phyloP scores from a whole-genome alignment of 2,888 invertebrate genomes.

The Iselma pallidipennis region DNA sequence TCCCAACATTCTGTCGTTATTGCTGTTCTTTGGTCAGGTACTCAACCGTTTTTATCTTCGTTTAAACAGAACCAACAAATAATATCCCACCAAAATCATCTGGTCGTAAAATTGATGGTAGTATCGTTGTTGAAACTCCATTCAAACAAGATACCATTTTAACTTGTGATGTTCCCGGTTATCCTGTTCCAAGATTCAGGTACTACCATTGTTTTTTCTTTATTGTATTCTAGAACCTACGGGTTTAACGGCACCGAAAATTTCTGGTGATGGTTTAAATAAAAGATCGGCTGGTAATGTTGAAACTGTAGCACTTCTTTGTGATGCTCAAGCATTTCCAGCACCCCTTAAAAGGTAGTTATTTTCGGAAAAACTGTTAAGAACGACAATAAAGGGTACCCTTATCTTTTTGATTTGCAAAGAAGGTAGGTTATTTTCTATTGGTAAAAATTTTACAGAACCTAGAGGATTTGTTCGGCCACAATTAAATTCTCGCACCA shows the following conservation, averaged over 20 bases:
- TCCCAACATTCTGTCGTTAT: conserved; percentile 32
- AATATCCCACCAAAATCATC: conserved; percentile 64
- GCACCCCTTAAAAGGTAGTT: conserved; percentile 60
- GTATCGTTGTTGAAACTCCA: conserved; percentile 58
- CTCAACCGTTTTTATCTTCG: conserved; percentile 4
- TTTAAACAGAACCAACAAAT: conserved; percentile 68
- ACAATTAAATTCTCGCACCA: conserved; percentile 63
- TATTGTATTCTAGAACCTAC: conserved; percentile 56
- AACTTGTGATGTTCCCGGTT: conserved; percentile 71
- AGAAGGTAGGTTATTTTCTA: conserved; percentile 9
- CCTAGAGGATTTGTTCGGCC: conserved; percentile 71
- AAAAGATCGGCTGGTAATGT: conserved; percentile 50
- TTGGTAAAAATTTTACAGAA: conserved; percentile 55
- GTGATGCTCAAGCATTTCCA: conserved; percentile 63
- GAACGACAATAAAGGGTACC: conserved; percentile 19
- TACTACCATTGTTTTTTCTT: conserved; percentile 49
- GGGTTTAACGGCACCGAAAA: conserved; percentile 58
- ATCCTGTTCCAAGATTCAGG: conserved; percentile 74
- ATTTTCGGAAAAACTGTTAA: conserved; percentile 4
- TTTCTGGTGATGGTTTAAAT: conserved; percentile 62
- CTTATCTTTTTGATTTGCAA: not conserved
- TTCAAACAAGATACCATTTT: conserved; percentile 57
- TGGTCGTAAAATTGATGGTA: conserved; percentile 57
- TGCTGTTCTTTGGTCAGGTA: conserved; percentile 5
- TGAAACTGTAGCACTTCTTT: conserved; percentile 54